Evolutionary conservation across 2,113 vertebrate species (phyloP).

Genomic region (Donacobius atricapilla): DNA sequence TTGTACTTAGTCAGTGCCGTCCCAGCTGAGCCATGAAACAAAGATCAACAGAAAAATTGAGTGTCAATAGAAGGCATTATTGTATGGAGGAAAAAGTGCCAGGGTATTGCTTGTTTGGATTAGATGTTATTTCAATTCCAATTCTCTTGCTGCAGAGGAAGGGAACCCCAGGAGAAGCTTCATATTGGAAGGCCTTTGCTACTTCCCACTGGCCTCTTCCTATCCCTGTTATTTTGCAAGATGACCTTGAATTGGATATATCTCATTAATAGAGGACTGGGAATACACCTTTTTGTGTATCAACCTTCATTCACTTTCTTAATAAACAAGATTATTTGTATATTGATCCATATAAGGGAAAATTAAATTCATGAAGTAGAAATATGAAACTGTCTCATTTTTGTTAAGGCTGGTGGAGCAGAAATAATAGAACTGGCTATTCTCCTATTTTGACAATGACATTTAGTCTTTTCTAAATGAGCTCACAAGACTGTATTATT

Average conservation of each 20-base stretch:
- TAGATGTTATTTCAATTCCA: neutral
- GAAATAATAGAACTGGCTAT: neutral
- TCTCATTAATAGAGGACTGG: neutral
- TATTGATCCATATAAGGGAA: neutral
- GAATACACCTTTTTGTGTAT: neutral
- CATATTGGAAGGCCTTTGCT: neutral
- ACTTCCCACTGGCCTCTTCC: neutral
- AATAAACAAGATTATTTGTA: neutral
- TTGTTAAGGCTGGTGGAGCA: neutral
- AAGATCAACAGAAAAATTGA: neutral
- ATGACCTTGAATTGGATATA: neutral
- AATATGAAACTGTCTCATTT: neutral
- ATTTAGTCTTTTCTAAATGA: neutral
- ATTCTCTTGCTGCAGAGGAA: neutral
- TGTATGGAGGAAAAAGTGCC: rapidly evolving
- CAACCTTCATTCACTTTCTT: neutral
- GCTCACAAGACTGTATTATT: neutral
- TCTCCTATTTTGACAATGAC: neutral
- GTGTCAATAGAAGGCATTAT: neutral
- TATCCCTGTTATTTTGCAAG: neutral
- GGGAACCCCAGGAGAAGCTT: neutral
- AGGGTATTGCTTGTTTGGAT: neutral
- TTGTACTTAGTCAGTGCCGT: neutral
- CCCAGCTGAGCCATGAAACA: neutral
- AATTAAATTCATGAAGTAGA: neutral